Evolutionary conservation across 2,113 vertebrate species (phyloP).

Genomic region (rat (Rattus norvegicus)): GRCr8 NC_086024.1:56419001-56419500

Average conservation of each 20-base stretch:
- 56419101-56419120: constrained; percentile 56
- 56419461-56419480: constrained; percentile 52
- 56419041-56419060: constrained; percentile 56
- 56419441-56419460: constrained; percentile 10
- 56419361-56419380: constrained; percentile 46
- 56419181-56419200: constrained; percentile 25
- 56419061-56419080: neutral
- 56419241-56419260: neutral
- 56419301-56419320: neutral
- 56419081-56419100: constrained; percentile 39
- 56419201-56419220: constrained; percentile 23
- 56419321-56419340: neutral
- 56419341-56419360: neutral
- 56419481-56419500: constrained; percentile 67
- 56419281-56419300: neutral
- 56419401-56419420: constrained; percentile 54
- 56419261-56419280: neutral
- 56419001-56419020: constrained; percentile 18
- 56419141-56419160: constrained; percentile 20
- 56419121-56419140: constrained; percentile 41
- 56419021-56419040: constrained; percentile 30
- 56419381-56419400: neutral
- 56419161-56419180: neutral
- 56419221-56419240: neutral
- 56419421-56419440: neutral